Evolutionary conservation across 2,888 invertebrate species (phyloP), one percentile per base, ranked within the genome.

Genomic region (Folsomia manolachei): DNA sequence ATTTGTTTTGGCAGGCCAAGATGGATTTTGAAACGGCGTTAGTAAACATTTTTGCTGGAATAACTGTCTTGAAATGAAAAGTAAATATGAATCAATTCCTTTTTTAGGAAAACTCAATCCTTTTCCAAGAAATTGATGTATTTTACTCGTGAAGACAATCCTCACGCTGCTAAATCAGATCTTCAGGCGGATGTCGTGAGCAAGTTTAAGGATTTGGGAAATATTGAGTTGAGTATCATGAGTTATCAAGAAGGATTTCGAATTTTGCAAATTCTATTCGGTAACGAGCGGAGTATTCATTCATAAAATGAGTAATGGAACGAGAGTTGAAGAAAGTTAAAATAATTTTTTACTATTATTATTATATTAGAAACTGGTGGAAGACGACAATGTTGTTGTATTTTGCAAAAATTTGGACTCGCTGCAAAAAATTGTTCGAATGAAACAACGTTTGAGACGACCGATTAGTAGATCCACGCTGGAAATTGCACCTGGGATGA

Each of bases 151-250:
- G 76, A 79, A 19, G 79, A 79, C 60, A 71, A 72, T 62, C 80
- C 80, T 9, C 76, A 78, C 65, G 65, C 56, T 9, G 72, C 63
- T 1, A 71, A 76, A 26, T 24, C 70, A 0, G 72, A 75, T 56
- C 51, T 74, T 11, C 74, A 75, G 27, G 39, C 69, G 18, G 78
- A 77, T 69, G 73, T 71, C 4, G 60, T 75, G 1, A 51, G 69
- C 25, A 78, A 79, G 53, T 79, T 74, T 52, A 78, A 74, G 53
- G 80, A 80, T 69, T 63, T 80, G 21, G 78, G 79, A 19, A 74
- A 75, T 52, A 70, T 79, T 0, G 73, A 79, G n/a, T 73, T 81
- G 53, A 74, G 52, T 62, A 27, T 80, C 18, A 67, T 79, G 1
- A 69, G 74, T 2, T 80, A 78, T 67, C 77, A 75, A 2, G 21